phyloP scores from a whole-genome alignment of 2,888 invertebrate species.

The Cremastobaeus sp. region DNA sequence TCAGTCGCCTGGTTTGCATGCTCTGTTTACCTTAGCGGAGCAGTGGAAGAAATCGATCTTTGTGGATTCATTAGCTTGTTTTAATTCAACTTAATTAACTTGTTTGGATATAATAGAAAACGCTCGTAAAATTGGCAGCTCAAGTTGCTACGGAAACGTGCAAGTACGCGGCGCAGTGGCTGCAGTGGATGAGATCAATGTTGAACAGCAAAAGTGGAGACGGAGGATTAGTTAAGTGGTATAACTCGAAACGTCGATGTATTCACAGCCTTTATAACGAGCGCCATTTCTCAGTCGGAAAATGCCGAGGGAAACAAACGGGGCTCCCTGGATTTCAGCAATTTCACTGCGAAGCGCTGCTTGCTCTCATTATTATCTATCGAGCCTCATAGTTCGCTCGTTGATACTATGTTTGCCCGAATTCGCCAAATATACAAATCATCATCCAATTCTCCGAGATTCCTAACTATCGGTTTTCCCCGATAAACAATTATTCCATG shows the following conservation, averaged over 20 bases:
- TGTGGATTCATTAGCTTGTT: constrained; percentile 37
- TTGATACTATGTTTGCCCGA: too few species aligned
- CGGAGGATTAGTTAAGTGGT: constrained; percentile 59
- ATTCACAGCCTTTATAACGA: constrained; percentile 68
- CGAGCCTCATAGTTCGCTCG: constrained; percentile 38
- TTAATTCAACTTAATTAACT: constrained; percentile 43
- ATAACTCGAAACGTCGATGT: constrained; percentile 62
- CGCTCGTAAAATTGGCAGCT: constrained; percentile 40
- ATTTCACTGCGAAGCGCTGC: constrained; percentile 28
- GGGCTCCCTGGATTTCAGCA: constrained; percentile 55
- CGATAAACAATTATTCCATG: neutral
- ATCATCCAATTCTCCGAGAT: constrained; percentile 27
- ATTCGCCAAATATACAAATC: constrained; percentile 57
- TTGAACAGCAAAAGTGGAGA: constrained; percentile 47
- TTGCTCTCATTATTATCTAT: constrained; percentile 57
- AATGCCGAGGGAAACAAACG: constrained; percentile 65
- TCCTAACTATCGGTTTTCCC: constrained; percentile 8
- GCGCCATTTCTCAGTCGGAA: constrained; percentile 67
- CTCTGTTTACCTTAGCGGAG: neutral
- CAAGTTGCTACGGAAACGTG: constrained; percentile 38
- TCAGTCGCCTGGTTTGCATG: neutral
- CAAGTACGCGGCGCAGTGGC: constrained; percentile 19
- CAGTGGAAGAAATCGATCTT: constrained; percentile 31
- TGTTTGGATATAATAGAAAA: constrained; percentile 39
- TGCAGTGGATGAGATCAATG: constrained; percentile 49